These are phyloP conservation scores for Decapterus maruadsi DNA, from an alignment of 2,797 vertebrate genomes.

Conservation along the genomic window DNA sequence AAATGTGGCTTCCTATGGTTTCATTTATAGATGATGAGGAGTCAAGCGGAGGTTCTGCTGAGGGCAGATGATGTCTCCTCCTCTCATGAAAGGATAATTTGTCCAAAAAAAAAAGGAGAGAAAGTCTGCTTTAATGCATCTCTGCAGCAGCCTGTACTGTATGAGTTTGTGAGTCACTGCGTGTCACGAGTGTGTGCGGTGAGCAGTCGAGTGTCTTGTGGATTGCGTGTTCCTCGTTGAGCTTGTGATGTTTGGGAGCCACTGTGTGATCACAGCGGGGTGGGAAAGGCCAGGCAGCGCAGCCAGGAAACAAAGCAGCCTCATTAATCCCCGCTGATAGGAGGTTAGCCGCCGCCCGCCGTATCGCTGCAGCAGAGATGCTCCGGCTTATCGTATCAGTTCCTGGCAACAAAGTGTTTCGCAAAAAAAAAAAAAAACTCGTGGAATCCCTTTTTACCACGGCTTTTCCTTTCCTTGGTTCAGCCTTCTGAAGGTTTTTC, in stretches of 20 bases:
- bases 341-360: constrained; percentile 41
- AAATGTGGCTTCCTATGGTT: constrained; percentile 47
- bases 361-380: constrained; percentile 17
- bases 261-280: constrained; percentile 51
- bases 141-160: constrained; percentile 23
- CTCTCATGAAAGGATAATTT: constrained; percentile 34
- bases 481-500: constrained; percentile 11
- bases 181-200: background rate
- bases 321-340: constrained; percentile 66
- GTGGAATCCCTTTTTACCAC: background rate
- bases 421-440: background rate
- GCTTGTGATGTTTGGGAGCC: constrained; percentile 26
- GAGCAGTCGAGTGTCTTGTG: background rate
- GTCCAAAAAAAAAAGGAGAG: constrained; percentile 6
- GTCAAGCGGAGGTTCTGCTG: constrained; percentile 60
- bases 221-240: constrained; percentile 34
- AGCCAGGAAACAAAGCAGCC: constrained; percentile 55
- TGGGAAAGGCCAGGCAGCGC: constrained; percentile 36
- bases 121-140: constrained; percentile 23
- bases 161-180: constrained; percentile 20
- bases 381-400: constrained; percentile 24
- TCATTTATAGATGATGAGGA: constrained; percentile 59
- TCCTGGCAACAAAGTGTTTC: constrained; percentile 10
- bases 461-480: background rate
- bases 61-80: constrained; percentile 39